Conservation (phyloP, 2,113 vertebrate genomes). For the Podilymbus podiceps region DNA sequence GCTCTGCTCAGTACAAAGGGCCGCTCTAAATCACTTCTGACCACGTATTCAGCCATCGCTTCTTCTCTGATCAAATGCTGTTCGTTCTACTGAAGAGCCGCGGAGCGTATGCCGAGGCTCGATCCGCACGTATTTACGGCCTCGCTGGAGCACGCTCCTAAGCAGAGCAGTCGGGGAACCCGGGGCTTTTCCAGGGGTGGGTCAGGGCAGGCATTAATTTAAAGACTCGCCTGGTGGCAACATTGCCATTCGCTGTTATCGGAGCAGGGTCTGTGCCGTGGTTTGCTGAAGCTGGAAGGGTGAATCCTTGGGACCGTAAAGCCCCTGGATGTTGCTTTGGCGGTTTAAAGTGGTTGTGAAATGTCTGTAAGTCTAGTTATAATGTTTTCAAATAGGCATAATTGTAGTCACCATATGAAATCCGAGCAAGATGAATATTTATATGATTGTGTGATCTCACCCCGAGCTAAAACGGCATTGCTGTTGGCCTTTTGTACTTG, state of each 20-base stretch:
- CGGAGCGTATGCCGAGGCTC: neutral
- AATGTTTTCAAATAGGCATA: neutral
- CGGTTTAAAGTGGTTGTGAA: neutral
- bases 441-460: neutral
- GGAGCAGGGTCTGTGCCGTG: neutral
- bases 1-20: neutral
- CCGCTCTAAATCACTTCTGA: neutral
- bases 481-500: neutral
- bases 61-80: neutral
- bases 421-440: neutral
- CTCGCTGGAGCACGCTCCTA: neutral
- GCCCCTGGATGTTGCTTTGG: neutral
- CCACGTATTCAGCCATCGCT: rapidly evolving
- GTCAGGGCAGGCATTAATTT: neutral
- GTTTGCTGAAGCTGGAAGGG: neutral
- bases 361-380: neutral
- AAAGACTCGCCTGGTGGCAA: neutral
- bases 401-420: neutral
- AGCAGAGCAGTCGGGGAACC: neutral
- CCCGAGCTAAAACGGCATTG: neutral
- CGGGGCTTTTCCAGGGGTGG: neutral
- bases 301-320: neutral
- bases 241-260: rapidly evolving
- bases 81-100: neutral
- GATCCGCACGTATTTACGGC: neutral